Conservation (phyloP, 2,797 vertebrate genomes). For the Schizothorax lantsangensis region DNA sequence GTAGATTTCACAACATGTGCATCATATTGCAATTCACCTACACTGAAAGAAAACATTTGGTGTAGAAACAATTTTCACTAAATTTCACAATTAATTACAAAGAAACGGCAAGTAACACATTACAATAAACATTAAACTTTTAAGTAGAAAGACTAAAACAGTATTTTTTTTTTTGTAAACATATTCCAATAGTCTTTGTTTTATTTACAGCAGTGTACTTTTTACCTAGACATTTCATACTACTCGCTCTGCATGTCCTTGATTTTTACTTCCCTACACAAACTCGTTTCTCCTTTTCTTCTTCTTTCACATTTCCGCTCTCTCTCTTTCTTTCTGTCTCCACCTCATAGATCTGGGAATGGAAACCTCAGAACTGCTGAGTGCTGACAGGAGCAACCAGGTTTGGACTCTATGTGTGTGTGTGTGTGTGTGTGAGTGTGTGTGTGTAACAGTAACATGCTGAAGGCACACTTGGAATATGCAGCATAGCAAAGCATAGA, state of each 20-base stretch:
- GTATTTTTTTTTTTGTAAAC: background rate
- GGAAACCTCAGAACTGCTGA: slow-evolving; percentile 64
- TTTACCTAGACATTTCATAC: background rate
- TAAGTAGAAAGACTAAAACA: background rate
- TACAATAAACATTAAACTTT: no score
- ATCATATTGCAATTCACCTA: background rate
- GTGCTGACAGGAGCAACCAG: slow-evolving; percentile 60
- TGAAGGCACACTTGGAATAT: slow-evolving; percentile 54
- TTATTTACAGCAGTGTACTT: background rate
- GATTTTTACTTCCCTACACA: background rate
- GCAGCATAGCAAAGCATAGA: slow-evolving; percentile 59
- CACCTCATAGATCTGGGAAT: slow-evolving; percentile 48
- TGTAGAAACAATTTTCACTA: background rate
- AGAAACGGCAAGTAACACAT: background rate
- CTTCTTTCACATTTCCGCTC: slow-evolving; percentile 58
- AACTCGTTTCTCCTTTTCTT: background rate
- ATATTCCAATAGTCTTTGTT: background rate
- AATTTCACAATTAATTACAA: background rate
- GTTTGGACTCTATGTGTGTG: slow-evolving; percentile 55
- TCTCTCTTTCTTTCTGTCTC: slow-evolving; percentile 41
- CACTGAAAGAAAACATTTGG: background rate
- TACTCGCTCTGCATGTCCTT: background rate
- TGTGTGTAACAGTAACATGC: slow-evolving; percentile 37
- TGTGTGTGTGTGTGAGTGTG: background rate
- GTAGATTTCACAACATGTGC: background rate